Conservation (phyloP, 2,888 invertebrate genomes). For the Pediacus dermestoides region DNA sequence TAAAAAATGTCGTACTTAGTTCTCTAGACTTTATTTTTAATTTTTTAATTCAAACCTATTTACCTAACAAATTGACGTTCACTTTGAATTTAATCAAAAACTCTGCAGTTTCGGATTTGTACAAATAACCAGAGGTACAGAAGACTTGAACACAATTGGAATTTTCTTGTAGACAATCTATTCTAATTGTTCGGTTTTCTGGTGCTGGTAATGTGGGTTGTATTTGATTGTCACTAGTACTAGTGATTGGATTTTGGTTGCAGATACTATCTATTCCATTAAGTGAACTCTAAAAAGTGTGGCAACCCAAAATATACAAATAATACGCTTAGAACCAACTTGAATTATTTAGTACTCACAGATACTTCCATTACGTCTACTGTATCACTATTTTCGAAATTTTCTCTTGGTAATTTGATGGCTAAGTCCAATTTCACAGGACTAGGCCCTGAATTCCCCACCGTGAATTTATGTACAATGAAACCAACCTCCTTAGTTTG, state of each 20-base stretch:
- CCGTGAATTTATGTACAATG: background rate
- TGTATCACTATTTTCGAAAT: too few species aligned
- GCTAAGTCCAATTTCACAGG: constrained; percentile 1
- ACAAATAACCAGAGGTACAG: background rate
- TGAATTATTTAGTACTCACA: too few species aligned
- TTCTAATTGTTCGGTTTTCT: background rate
- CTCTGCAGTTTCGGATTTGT: constrained; percentile 1
- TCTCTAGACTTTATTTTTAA: background rate
- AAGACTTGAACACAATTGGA: background rate
- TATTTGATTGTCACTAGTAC: too few species aligned
- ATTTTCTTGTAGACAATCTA: background rate
- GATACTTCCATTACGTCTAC: too few species aligned
- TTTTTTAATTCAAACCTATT: background rate
- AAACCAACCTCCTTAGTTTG: background rate
- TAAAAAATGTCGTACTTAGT: background rate
- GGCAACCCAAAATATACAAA: too few species aligned
- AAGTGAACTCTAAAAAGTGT: too few species aligned
- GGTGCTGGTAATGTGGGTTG: background rate
- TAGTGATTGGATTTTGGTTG: too few species aligned
- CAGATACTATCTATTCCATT: too few species aligned
- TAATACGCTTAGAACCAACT: too few species aligned
- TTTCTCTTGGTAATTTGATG: background rate
- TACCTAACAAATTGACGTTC: background rate
- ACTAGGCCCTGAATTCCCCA: background rate
- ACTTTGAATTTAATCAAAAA: background rate